Evolutionary conservation across 2,113 vertebrate genomes (phyloP).

Genomic region (Bos indicus): DNA sequence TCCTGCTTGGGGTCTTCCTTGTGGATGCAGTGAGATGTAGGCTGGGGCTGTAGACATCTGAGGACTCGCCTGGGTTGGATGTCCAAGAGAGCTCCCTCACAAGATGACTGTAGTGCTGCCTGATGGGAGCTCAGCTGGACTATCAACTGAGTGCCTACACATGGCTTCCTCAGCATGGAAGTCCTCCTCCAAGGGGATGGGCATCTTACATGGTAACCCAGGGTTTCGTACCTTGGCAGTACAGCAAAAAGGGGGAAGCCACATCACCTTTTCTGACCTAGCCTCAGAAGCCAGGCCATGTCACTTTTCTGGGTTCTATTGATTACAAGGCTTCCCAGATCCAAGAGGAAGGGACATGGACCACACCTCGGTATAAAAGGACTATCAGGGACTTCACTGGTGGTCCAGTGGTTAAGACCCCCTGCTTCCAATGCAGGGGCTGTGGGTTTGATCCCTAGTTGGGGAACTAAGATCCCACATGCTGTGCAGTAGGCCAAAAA

Average conservation of each 20-base stretch:
- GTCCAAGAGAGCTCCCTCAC: too few species aligned
- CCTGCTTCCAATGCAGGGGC: neutral
- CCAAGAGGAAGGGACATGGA: neutral
- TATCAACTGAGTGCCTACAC: neutral
- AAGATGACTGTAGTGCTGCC: neutral
- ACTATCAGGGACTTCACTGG: neutral
- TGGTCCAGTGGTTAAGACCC: neutral
- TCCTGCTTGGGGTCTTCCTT: neutral
- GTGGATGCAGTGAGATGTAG: neutral
- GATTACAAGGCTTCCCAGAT: neutral
- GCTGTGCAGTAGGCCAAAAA: neutral
- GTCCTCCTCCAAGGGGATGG: neutral
- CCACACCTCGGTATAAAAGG: neutral
- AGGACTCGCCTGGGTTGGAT: accelerated
- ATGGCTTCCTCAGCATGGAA: neutral
- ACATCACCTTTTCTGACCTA: neutral
- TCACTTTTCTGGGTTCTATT: neutral
- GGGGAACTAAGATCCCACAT: neutral
- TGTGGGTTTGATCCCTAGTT: neutral
- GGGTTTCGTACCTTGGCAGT: neutral
- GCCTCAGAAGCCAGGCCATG: neutral
- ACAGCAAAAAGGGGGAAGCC: neutral
- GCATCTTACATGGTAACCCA: too few species aligned
- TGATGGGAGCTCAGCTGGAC: neutral
- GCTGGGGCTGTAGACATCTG: neutral